Conservation (phyloP, 2,113 vertebrate species). For the Carettochelys insculpta region DNA sequence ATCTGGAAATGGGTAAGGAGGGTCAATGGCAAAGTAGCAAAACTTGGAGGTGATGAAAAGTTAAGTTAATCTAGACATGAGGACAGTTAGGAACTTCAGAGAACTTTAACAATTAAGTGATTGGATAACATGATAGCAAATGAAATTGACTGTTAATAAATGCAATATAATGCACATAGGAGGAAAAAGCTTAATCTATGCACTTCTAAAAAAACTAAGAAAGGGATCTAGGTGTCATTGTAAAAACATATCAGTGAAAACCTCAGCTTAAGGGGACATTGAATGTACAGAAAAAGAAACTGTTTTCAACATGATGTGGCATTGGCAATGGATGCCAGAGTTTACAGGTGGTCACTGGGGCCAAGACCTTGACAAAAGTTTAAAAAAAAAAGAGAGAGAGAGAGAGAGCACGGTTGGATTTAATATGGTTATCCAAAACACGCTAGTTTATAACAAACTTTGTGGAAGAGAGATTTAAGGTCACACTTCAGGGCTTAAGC, state of each 20-base stretch:
- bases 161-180: too few species aligned
- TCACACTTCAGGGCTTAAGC: background rate
- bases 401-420: background rate
- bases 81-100: background rate
- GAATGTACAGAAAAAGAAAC: background rate
- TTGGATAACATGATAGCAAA: too few species aligned
- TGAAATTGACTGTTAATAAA: too few species aligned
- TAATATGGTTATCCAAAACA: background rate
- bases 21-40: background rate
- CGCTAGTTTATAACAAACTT: background rate
- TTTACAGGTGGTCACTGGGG: background rate
- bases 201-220: too few species aligned
- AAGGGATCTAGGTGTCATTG: too few species aligned
- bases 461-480: background rate
- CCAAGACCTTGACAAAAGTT: background rate
- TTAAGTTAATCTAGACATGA: too few species aligned
- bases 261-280: too few species aligned
- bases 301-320: background rate
- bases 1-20: background rate
- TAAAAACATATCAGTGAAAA: too few species aligned
- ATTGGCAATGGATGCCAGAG: background rate
- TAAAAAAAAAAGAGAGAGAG: too few species aligned
- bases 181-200: too few species aligned
- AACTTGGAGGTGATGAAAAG: background rate
- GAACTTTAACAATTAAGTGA: background rate